phyloP scores from a whole-genome alignment of 2,797 vertebrate species.

The Gambelia wislizenii region DNA sequence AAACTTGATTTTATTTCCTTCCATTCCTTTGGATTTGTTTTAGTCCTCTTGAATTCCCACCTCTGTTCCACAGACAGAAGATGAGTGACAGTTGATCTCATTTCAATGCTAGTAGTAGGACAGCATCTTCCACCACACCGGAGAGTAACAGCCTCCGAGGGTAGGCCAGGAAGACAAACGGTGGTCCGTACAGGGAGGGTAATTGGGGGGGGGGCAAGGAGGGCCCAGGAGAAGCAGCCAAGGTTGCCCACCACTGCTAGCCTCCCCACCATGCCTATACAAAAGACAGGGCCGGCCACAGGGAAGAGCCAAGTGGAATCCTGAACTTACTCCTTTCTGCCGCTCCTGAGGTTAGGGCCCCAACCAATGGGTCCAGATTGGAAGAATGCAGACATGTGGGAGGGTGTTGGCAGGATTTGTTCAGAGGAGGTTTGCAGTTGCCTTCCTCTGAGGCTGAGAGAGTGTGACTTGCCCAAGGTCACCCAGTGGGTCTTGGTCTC shows the following conservation, averaged over 20 bases:
- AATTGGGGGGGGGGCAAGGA: neutral
- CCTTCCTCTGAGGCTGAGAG: too few relatives aligned
- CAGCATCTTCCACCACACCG: neutral
- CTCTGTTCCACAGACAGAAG: neutral
- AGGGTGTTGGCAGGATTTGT: too few relatives aligned
- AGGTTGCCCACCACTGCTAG: neutral
- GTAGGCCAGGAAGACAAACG: too few relatives aligned
- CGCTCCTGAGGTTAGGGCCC: neutral
- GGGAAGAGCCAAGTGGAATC: neutral
- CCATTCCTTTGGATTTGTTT: neutral
- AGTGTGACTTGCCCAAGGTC: too few relatives aligned
- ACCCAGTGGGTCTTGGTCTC: too few relatives aligned
- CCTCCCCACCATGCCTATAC: too few relatives aligned
- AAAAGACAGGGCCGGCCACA: too few relatives aligned
- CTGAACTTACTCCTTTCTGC: neutral
- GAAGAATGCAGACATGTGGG: too few relatives aligned
- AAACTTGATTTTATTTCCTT: neutral
- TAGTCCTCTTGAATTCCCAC: neutral
- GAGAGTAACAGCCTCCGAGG: neutral
- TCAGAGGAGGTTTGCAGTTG: too few relatives aligned
- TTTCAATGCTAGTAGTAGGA: neutral
- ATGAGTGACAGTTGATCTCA: neutral
- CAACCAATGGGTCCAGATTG: neutral
- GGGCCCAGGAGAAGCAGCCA: neutral
- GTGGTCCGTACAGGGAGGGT: neutral